Evolutionary conservation across 2,113 vertebrate genomes (phyloP).

Genomic region (Halichoerus grypus): DNA sequence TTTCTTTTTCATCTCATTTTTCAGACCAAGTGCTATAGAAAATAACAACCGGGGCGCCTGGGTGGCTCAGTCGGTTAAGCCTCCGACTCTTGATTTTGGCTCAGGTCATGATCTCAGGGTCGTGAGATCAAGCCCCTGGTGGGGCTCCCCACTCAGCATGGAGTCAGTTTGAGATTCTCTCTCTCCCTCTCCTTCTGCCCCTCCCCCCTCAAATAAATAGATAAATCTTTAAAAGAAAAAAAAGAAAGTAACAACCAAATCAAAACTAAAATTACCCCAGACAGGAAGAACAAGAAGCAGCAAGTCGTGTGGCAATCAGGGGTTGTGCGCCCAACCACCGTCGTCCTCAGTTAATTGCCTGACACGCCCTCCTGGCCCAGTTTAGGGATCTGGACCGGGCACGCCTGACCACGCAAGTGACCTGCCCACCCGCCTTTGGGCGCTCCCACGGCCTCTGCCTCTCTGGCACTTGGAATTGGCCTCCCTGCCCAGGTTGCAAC

Average conservation of each 20-base stretch:
- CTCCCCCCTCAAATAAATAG: not conserved
- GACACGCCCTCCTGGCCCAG: constrained; percentile 66
- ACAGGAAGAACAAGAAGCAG: constrained; percentile 73
- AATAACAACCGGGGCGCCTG: not conserved
- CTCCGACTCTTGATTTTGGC: not conserved
- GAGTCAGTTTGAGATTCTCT: not conserved
- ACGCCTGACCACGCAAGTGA: constrained; percentile 62
- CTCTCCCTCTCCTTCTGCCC: not conserved
- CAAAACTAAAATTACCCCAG: constrained; percentile 64
- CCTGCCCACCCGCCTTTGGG: constrained; percentile 55
- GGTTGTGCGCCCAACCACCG: not conserved
- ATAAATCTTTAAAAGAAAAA: not conserved
- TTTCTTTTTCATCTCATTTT: constrained; percentile 53
- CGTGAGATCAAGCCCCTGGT: not conserved
- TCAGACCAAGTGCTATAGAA: constrained; percentile 46
- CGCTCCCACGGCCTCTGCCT: constrained; percentile 55
- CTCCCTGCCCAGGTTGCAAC: not conserved
- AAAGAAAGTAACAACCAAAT: constrained; percentile 64
- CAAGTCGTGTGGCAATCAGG: constrained; percentile 62
- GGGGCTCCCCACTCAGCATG: not conserved
- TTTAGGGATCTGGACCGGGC: constrained; percentile 37
- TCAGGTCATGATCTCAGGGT: not conserved
- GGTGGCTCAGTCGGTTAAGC: not conserved
- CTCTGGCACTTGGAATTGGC: constrained; percentile 1
- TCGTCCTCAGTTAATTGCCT: constrained; percentile 51